A percentile compares a stretch with the other conserved stretches of the same genome.
Conservation (phyloP, 2,888 invertebrate species). For the Chrysolina americana region DNA sequence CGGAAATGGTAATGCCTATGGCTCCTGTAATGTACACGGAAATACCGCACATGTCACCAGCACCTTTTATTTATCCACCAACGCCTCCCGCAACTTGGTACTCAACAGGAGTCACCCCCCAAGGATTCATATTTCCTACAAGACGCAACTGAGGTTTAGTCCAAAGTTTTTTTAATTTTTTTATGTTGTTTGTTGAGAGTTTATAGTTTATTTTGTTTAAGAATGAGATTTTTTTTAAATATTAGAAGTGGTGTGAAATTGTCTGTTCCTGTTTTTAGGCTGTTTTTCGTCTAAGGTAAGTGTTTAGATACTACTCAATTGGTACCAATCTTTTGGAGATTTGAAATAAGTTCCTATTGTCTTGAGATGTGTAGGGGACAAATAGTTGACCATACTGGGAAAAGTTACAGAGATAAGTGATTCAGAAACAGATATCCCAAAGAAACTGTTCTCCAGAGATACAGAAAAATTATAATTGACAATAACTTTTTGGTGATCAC, state of each 20-base stretch:
- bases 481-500: no score
- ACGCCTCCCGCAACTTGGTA: constrained; percentile 58
- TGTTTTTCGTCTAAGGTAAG: not conserved
- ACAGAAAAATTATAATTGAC: no score
- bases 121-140: constrained; percentile 60
- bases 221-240: not conserved
- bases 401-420: no score
- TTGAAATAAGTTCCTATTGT: no score
- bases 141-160: constrained; percentile 15
- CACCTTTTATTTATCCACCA: constrained; percentile 56
- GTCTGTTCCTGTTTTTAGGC: not conserved
- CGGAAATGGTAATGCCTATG: constrained; percentile 55
- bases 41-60: constrained; percentile 54
- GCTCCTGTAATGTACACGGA: constrained; percentile 57
- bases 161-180: not conserved
- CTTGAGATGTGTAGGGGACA: no score
- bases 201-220: not conserved
- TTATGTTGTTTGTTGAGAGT: constrained; percentile 5
- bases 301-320: no score
- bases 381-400: no score
- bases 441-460: no score
- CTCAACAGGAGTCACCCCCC: constrained; percentile 53
- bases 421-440: no score
- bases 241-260: not conserved
- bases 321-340: no score